Conservation (phyloP, 2,888 invertebrate genomes). For the Anarsia innoxiella region DNA sequence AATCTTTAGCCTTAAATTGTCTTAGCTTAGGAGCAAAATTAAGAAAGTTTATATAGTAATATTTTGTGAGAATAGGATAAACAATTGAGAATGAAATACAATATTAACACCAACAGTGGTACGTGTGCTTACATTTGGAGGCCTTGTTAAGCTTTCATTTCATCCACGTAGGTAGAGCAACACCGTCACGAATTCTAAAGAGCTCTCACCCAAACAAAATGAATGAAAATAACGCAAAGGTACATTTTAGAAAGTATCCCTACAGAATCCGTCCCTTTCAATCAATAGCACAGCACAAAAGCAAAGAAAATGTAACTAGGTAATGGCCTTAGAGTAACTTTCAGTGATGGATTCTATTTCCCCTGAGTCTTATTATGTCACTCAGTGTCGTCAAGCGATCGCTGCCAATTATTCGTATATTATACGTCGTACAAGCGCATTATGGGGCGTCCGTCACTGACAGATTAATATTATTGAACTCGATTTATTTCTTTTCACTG, state of each 20-base stretch:
- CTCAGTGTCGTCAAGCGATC: conserved; percentile 35
- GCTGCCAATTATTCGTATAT: conserved; percentile 26
- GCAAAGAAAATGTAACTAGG: conserved; percentile 33
- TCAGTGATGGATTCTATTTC: conserved; percentile 41
- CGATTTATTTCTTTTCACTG: conserved; percentile 11
- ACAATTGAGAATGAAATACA: conserved; percentile 1
- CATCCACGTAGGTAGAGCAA: conserved; percentile 1
- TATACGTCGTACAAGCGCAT: conserved; percentile 18
- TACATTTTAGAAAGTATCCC: conserved; percentile 10
- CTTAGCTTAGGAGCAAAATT: too few species aligned
- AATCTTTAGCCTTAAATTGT: too few species aligned
- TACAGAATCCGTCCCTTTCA: conserved; percentile 24
- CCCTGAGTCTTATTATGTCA: conserved; percentile 30
- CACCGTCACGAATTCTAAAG: conserved; percentile 3
- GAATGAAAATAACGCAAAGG: conserved; percentile 6
- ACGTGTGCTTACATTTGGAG: not conserved
- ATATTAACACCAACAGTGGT: conserved; percentile 5
- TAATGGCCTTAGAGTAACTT: conserved; percentile 30
- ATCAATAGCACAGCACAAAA: conserved; percentile 29
- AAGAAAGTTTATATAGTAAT: too few species aligned
- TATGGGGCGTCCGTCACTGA: conserved; percentile 12
- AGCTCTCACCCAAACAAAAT: conserved; percentile 7
- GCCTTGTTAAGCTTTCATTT: conserved; percentile 3
- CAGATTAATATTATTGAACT: conserved; percentile 10
- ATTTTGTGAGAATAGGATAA: too few species aligned